Evolutionary conservation across 2,888 invertebrate genomes (phyloP).

Genomic region (Tromatobia lineatoria): DNA sequence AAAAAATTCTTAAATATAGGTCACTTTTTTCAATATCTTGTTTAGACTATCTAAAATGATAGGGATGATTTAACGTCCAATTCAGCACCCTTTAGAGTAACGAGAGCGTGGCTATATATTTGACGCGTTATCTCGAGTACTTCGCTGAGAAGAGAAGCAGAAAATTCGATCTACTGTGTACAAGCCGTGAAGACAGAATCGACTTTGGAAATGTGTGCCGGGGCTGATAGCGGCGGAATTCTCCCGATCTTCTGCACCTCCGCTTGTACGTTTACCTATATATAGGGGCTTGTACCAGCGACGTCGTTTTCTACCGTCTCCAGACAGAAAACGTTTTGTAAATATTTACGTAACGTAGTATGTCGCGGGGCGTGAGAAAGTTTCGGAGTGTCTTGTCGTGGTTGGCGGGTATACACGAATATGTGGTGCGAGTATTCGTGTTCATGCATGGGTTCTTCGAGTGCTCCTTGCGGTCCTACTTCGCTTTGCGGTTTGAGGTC

Average conservation of each 20-base stretch:
- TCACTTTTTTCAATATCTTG: neutral
- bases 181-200: constrained; percentile 4
- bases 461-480: constrained; percentile 8
- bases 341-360: constrained; percentile 31
- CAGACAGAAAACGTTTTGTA: constrained; percentile 34
- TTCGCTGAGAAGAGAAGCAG: neutral
- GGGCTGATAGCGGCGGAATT: neutral
- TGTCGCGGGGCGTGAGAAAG: constrained; percentile 25
- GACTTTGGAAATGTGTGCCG: constrained; percentile 12
- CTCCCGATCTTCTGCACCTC: neutral
- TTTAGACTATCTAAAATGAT: neutral
- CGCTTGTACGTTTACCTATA: neutral
- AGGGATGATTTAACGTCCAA: neutral
- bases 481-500: constrained; percentile 23
- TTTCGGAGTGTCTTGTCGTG: constrained; percentile 19
- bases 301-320: neutral
- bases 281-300: neutral
- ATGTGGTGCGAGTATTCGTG: constrained; percentile 5
- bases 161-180: constrained; percentile 6
- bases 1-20: too few species aligned
- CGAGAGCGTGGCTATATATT: neutral
- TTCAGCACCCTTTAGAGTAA: neutral
- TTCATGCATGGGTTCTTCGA: constrained; percentile 25
- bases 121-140: neutral
- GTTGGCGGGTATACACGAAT: constrained; percentile 1